Evolutionary conservation across 2,113 vertebrate species (phyloP).

Genomic region (Tympanuchus pallidicinctus): DNA sequence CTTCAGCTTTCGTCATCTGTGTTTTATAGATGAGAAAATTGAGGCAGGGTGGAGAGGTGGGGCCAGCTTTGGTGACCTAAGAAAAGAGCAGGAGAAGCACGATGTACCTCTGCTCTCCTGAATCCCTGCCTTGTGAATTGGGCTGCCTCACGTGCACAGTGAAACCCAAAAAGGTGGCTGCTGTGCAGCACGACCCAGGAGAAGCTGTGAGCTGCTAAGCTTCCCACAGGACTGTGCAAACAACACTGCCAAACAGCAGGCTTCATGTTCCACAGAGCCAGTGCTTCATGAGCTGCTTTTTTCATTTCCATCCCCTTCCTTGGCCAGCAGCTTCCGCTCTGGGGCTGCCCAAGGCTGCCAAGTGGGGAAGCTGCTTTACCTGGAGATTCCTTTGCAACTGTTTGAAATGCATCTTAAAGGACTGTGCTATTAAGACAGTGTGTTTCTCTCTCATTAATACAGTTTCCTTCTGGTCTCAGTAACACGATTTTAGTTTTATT

Average conservation of each 20-base stretch:
- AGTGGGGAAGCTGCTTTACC: background rate
- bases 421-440: background rate
- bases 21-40: background rate
- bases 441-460: background rate
- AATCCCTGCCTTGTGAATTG: rapidly evolving
- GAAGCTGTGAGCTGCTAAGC: background rate
- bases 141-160: rapidly evolving
- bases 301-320: background rate
- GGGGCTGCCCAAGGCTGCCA: background rate
- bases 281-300: background rate
- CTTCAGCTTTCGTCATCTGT: rapidly evolving
- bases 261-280: rapidly evolving
- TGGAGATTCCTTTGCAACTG: background rate
- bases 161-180: background rate
- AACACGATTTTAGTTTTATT: background rate
- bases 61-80: rapidly evolving
- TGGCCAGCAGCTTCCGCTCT: background rate
- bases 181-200: background rate
- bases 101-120: background rate
- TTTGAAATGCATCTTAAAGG: background rate
- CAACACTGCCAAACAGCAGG: background rate
- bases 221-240: rapidly evolving
- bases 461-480: background rate
- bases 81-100: rapidly evolving
- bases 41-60: background rate